Base-by-base conservation (phyloP, 2,888 invertebrate species). In the Apeira syringaria region DNA sequence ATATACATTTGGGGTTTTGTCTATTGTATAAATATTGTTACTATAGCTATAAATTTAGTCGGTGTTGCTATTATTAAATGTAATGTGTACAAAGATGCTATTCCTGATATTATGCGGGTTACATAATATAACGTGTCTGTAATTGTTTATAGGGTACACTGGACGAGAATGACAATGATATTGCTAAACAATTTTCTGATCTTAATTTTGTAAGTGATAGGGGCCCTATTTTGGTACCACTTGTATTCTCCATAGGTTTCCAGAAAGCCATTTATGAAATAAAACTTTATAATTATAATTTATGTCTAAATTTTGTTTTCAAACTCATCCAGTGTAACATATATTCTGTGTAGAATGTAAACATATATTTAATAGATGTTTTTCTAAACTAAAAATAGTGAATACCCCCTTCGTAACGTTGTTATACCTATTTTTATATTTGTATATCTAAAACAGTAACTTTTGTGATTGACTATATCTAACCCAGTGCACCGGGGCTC, bases 11-110 rank as follows among this genome's bases (percentile, higher is more conserved):
- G n/a, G 15, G 15, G 15, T 3, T 15, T 15, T 15, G 15, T 15
- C 15, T 15, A 15, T 15, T 15, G 15, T 15, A 15, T 15, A 15
- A 15, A 15, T 4, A 15, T 15, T 15, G 3, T 15, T 28, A 31
- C 13, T 17, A 9, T 30, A 32, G 29, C 17, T 11, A 17, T 36
- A 13, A 33, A 33, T 38, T 15, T 38, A 38, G 26, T 44, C 22
- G 27, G 39, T 45, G 45, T 46, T 36, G 39, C 35, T 40, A 17
- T 27, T 27, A 12, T 30, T 35, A 45, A 35, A 30, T 30, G 1
- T 31, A 35, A 17, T 46, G 39, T 46, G 39, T 46, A 46, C 24
- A 46, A 46, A 40, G 39, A 40, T 35, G 45, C 35, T 46, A 46
- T 46, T 46, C 31, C 35, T 45, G 26, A 35, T 45, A 20, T 44